Conservation (phyloP, 30 jellyfish, hydroid and myxozoan genomes). For the Aurelia aurita region DNA sequence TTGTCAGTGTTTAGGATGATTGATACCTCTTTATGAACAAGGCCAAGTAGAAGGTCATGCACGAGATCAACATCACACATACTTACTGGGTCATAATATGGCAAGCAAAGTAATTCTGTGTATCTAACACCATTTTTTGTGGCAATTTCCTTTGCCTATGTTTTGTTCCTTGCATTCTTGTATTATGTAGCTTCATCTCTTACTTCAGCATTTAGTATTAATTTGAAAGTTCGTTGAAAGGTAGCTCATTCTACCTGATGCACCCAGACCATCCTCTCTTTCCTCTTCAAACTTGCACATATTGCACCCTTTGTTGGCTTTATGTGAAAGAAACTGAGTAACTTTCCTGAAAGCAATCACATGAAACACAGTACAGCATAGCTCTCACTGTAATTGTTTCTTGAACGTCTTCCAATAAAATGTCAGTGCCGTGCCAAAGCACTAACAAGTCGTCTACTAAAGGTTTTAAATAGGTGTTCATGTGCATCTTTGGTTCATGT, state of each 20-base stretch:
- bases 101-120: not conserved
- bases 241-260: constrained; percentile 24
- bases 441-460: constrained; percentile 3
- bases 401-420: not conserved
- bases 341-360: constrained; percentile 12
- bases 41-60: too few relatives aligned
- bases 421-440: not conserved
- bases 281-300: constrained; percentile 25
- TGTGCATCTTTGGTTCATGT: constrained; percentile 31
- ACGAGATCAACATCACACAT: not conserved
- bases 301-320: constrained; percentile 25
- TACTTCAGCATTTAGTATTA: not conserved
- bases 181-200: not conserved
- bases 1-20: too few relatives aligned
- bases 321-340: constrained; percentile 10
- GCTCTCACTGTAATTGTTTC: not conserved
- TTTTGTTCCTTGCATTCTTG: not conserved
- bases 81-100: not conserved
- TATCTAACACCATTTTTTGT: not conserved
- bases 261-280: not conserved
- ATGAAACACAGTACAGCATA: not conserved
- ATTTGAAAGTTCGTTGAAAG: not conserved
- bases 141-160: constrained; percentile 23
- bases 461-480: constrained; percentile 4
- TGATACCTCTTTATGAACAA: too few relatives aligned